Evolutionary conservation across 2,888 invertebrate species (phyloP).

Genomic region (Trypoxylon attenuatum): DNA sequence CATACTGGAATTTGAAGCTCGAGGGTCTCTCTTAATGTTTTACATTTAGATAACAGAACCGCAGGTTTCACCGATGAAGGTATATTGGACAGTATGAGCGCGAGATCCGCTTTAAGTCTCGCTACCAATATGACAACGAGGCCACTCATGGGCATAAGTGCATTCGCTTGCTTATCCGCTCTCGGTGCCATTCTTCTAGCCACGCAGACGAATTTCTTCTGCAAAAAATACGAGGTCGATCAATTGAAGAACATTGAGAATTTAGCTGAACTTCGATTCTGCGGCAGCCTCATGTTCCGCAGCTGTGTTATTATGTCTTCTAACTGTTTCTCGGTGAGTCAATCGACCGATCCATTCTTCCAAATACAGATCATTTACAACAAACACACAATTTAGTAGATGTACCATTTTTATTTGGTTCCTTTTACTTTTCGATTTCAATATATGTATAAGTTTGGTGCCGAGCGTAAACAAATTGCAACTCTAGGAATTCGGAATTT

Average conservation of each 20-base stretch:
- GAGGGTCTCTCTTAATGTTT: too few relatives aligned
- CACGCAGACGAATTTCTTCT: slow-evolving; percentile 65
- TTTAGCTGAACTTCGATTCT: slow-evolving; percentile 61
- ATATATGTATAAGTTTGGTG: too few relatives aligned
- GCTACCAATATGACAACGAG: slow-evolving; percentile 69
- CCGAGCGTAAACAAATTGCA: too few relatives aligned
- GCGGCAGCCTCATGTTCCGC: slow-evolving; percentile 68
- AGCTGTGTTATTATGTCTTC: slow-evolving; percentile 70
- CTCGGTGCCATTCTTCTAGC: slow-evolving; percentile 67
- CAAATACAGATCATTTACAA: too few relatives aligned
- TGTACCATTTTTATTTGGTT: too few relatives aligned
- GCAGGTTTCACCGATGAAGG: slow-evolving; percentile 70
- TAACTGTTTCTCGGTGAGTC: slow-evolving; percentile 70
- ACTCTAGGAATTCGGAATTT: too few relatives aligned
- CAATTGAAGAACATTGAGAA: slow-evolving; percentile 58
- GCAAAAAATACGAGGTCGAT: slow-evolving; percentile 60
- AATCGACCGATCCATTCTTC: too few relatives aligned
- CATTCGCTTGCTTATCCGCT: slow-evolving; percentile 70
- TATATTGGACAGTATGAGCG: slow-evolving; percentile 60
- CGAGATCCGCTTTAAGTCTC: slow-evolving; percentile 66
- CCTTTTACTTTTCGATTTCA: too few relatives aligned
- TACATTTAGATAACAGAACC: slow-evolving; percentile 64
- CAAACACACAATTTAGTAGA: too few relatives aligned
- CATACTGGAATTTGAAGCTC: too few relatives aligned
- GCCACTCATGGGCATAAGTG: slow-evolving; percentile 68